A percentile compares a stretch with the other conserved stretches of the same genome.
These are phyloP conservation scores for Torymus texanus DNA, from an alignment of 2,888 invertebrate genomes.

Conservation along the genomic window DNA sequence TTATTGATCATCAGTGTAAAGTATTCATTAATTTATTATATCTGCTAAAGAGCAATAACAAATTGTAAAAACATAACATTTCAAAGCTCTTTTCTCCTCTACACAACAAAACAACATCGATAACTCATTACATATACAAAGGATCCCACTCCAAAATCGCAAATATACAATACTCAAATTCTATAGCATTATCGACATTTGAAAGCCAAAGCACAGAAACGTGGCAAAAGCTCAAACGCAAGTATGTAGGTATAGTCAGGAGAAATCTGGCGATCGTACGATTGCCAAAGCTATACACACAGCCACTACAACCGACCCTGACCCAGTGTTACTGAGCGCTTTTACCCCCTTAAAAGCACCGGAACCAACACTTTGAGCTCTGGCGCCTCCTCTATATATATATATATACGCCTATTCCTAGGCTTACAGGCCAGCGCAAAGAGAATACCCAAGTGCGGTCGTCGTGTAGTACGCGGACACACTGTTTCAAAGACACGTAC, in stretches of 20 bases:
- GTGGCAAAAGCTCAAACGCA: background rate
- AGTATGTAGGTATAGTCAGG: background rate
- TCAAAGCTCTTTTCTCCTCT: no score
- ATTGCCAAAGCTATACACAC: background rate
- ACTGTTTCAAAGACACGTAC: conserved; percentile 39
- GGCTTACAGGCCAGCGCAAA: background rate
- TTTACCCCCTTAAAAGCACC: conserved; percentile 26
- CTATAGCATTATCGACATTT: background rate
- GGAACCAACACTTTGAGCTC: conserved; percentile 8
- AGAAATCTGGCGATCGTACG: conserved; percentile 3
- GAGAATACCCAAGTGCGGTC: conserved; percentile 46
- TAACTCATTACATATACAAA: no score
- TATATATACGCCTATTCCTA: background rate
- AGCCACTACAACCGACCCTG: conserved; percentile 14
- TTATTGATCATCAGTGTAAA: no score
- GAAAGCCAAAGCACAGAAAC: conserved; percentile 13
- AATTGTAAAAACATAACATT: no score
- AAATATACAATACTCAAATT: no score
- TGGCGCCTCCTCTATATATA: background rate
- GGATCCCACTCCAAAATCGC: no score
- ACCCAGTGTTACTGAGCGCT: conserved; percentile 19
- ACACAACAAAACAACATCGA: no score
- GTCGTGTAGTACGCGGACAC: background rate
- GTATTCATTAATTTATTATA: no score
- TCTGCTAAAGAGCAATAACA: no score